Base-by-base conservation (phyloP, 2,797 vertebrate genomes). In the Melanogrammus aeglefinus region DNA sequence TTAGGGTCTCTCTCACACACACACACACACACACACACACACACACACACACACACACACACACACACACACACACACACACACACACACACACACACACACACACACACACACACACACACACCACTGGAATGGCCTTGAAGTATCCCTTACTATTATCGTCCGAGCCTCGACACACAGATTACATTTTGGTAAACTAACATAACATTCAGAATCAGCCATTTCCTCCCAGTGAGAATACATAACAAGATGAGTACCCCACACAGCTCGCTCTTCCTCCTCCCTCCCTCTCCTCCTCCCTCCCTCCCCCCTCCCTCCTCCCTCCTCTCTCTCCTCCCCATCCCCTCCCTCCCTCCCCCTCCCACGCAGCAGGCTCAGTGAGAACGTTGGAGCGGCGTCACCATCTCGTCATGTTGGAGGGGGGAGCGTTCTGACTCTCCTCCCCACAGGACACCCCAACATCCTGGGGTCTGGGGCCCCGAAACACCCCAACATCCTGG, bases 291-390 rank as follows among this genome's bases (percentile, higher is more conserved):
- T 4, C 6, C 35, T 4, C 35, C 35, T 31, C 29, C 2, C 29
- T 2, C 2, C 2, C 29, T 2, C 2, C 29, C 47, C 6, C 47
- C 14, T 1, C 14, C 16, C 21, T 18, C n/a, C 51, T 7, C 51
- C 5, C 21, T 3, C 21, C n/a, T 3, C 21, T n/a, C 81, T 84
- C 86, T 76, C 29, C 76, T 90, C 51, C 88, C 85, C 89, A n/a
- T 83, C 89, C 87, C 85, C 91, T 88, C 86, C 89, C 21, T 16
- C 18, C 16, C 18, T 16, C n/a, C 51, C 86, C 89, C 91, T 87
- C 92, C 89, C 90, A 92, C 91, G 84, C 90, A 90, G 78, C 88
- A 86, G 84, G 86, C 84, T 85, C 82, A 78, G 88, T 79, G 88
- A 82, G 90, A 88, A 90, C 87, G 85, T 79, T 88, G 86, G 81